Evolutionary conservation across 2,888 invertebrate genomes (phyloP), one percentile per base, ranked within the genome.

Genomic region (Netelia melanura): DNA sequence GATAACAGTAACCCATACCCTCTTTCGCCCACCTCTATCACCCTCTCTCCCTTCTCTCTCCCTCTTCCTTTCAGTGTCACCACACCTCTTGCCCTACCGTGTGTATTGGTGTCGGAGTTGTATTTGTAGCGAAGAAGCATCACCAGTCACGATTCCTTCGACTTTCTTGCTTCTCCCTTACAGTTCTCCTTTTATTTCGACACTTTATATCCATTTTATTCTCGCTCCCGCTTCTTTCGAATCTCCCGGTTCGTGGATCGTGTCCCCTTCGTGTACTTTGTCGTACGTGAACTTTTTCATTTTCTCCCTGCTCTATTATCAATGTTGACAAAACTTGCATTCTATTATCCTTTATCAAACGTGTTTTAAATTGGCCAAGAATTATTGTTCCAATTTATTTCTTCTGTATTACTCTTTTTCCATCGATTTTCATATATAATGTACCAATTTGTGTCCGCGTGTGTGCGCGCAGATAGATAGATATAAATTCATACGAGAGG

Each of bases 1-100:
- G 79, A 75, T 83, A 79, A 83, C 74, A 83, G 62, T 70, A 67
- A 38, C 52, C 58, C 17, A 48, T 30, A 25, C 67, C 54, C 43
- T 44, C 54, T 10, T 5, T 14, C 54, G 5, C 14, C n/a, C 11
- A 1, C n/a, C 54, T n/a, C 54, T 17, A n/a, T n/a, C 54, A 2
- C 54, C n/a, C 38, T 38, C 61, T 64, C 56, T 58, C 76, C 43
- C 25, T 10, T 38, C 21, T 10, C 17, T 17, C 9, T 23, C 6
- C 8, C 17, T 48, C 44, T 64, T 21, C 17, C 65, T 54, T 25
- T 58, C 43, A 52, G 43, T 54, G 62, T 67, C 43, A 30, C 62
- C 58, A 71, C 38, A 61, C 71, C 61, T 84, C 43, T 78, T 54
- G 52, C 64, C 58, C 76, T 56, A n/a, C 14, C 14, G 58, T 14